Conservation (phyloP, 1,140 invertebrate species). For the Ceratina australensis region DNA sequence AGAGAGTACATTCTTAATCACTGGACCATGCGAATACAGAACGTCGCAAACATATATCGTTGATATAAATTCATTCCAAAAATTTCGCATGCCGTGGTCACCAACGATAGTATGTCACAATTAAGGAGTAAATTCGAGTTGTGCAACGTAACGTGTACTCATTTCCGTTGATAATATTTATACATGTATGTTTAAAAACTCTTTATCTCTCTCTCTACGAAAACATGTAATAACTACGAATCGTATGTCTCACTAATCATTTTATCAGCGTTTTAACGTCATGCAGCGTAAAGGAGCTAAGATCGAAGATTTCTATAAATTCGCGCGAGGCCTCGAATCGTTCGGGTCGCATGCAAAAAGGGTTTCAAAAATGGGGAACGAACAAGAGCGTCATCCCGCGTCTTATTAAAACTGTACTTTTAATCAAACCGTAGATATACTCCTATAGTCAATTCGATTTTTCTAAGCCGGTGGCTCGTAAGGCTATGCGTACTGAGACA, state of each 20-base stretch:
- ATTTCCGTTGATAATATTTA: background rate
- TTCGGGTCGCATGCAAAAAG: constrained; percentile 22
- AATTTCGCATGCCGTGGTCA: constrained; percentile 37
- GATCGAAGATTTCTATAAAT: background rate
- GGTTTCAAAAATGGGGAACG: background rate
- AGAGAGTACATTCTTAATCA: constrained; percentile 32
- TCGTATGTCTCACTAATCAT: background rate
- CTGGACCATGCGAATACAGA: constrained; percentile 54
- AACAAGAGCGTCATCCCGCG: background rate
- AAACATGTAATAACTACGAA: no score
- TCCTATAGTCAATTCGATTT: constrained; percentile 39
- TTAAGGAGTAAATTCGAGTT: background rate
- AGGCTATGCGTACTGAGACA: constrained; percentile 34
- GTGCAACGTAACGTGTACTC: background rate
- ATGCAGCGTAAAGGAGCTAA: constrained; percentile 5
- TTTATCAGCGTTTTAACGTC: background rate
- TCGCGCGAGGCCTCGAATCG: background rate
- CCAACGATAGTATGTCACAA: no score
- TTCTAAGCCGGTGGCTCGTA: background rate
- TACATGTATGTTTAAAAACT: background rate
- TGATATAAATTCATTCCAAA: constrained; percentile 57
- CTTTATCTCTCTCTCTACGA: background rate
- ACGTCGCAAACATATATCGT: constrained; percentile 44
- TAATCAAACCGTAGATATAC: background rate
- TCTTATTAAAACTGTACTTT: background rate